These are phyloP conservation scores for Lucinisca nassula DNA, from an alignment of 2,888 invertebrate genomes.

Conservation along the genomic window DNA sequence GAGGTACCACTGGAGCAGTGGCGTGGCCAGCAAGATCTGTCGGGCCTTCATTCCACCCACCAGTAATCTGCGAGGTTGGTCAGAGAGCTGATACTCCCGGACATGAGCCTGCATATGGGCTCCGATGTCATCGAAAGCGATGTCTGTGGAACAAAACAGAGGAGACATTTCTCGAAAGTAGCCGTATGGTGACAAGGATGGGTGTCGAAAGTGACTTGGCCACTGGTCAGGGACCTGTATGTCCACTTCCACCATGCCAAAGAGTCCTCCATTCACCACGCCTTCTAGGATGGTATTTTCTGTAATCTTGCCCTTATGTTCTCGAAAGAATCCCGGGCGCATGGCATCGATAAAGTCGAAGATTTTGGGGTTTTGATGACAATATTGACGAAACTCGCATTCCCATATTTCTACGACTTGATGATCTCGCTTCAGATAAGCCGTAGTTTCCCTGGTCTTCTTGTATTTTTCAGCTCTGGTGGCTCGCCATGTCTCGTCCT, in stretches of 20 bases:
- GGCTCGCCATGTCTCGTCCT: too few relatives aligned
- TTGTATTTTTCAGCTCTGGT: too few relatives aligned
- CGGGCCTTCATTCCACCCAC: constrained; percentile 17
- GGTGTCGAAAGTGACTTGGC: background rate
- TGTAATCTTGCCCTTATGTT: too few relatives aligned
- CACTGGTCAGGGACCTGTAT: constrained; percentile 37
- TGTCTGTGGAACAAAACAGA: constrained; percentile 38
- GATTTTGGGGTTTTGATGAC: too few relatives aligned
- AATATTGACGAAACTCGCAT: too few relatives aligned
- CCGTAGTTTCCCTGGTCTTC: too few relatives aligned
- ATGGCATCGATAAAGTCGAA: too few relatives aligned
- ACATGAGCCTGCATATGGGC: background rate
- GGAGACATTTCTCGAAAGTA: constrained; percentile 51
- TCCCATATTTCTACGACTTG: too few relatives aligned
- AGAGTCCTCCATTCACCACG: background rate
- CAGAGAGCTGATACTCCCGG: background rate
- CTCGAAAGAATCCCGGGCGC: too few relatives aligned
- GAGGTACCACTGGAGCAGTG: constrained; percentile 11
- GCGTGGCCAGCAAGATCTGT: background rate
- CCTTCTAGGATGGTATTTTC: too few relatives aligned
- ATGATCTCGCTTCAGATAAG: too few relatives aligned
- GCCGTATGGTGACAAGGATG: constrained; percentile 17
- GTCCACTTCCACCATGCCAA: constrained; percentile 18
- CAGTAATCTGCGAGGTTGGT: background rate
- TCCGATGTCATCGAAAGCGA: constrained; percentile 11